These are phyloP conservation scores for Gymnoscelis rufifasciata DNA, from an alignment of 2,888 invertebrate genomes.

Conservation along the genomic window DNA sequence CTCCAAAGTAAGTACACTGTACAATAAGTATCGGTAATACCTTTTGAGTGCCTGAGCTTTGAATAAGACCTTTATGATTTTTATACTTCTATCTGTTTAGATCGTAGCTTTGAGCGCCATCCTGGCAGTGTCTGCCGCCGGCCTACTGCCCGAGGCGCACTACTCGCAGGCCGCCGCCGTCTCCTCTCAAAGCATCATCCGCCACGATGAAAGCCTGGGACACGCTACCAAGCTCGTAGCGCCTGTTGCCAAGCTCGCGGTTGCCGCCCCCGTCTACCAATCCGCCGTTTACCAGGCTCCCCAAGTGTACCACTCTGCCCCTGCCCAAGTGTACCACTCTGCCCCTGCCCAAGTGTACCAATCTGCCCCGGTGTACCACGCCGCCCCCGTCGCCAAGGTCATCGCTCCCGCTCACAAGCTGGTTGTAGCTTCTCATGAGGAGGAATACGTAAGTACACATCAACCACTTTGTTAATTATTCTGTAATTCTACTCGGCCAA, in stretches of 20 bases:
- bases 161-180: conserved; percentile 52
- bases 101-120: conserved; percentile 56
- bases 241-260: conserved; percentile 28
- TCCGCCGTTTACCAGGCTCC: conserved; percentile 12
- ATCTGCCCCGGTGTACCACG: conserved; percentile 14
- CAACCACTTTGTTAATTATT: not conserved
- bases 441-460: conserved; percentile 19
- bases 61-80: too few relatives aligned
- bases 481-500: too few relatives aligned
- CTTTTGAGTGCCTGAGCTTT: too few relatives aligned
- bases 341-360: conserved; percentile 41
- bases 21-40: too few relatives aligned
- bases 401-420: conserved; percentile 40
- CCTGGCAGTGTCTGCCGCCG: conserved; percentile 61
- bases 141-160: conserved; percentile 46
- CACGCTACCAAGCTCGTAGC: conserved; percentile 38
- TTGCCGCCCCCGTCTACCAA: conserved; percentile 37
- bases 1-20: conserved; percentile 55
- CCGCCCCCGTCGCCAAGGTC: conserved; percentile 31
- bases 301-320: conserved; percentile 26
- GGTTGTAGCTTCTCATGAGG: conserved; percentile 43
- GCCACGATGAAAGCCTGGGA: conserved; percentile 46
- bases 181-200: conserved; percentile 66
- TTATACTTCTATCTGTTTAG: conserved; percentile 39
- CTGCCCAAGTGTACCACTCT: conserved; percentile 32